Evolutionary conservation across 2,888 invertebrate genomes (phyloP).

Genomic region (Acanthoscelides obtectus): DNA sequence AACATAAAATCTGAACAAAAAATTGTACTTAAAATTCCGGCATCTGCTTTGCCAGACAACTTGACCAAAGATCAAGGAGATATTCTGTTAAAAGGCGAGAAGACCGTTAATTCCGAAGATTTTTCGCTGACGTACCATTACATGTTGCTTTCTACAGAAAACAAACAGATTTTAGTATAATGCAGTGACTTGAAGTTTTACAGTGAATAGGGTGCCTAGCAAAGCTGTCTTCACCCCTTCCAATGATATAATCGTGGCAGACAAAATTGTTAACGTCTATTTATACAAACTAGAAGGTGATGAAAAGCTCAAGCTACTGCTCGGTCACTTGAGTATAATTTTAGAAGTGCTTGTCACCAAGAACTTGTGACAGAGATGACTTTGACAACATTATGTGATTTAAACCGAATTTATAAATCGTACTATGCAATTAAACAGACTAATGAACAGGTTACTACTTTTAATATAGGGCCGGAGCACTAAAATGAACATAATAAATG

Average conservation of each 20-base stretch:
- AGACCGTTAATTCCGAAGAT: conserved; percentile 26
- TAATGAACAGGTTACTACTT: too few species aligned
- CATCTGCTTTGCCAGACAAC: conserved; percentile 20
- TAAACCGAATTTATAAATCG: too few species aligned
- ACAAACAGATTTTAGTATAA: conserved; percentile 59
- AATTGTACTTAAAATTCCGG: conserved; percentile 17
- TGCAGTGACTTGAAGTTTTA: conserved; percentile 46
- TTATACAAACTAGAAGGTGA: conserved; percentile 53
- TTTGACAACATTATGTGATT: too few species aligned
- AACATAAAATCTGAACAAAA: conserved; percentile 13
- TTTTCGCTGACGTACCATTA: conserved; percentile 48
- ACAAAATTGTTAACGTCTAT: conserved; percentile 86
- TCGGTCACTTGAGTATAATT: conserved; percentile 86
- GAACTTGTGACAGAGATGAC: conserved; percentile 86
- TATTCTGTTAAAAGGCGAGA: conserved; percentile 10
- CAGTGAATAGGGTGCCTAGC: conserved; percentile 59
- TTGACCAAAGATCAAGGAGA: conserved; percentile 24
- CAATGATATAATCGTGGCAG: conserved; percentile 64
- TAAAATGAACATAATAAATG: too few species aligned
- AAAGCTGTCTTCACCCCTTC: conserved; percentile 50
- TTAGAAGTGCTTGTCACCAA: conserved; percentile 70
- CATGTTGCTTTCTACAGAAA: conserved; percentile 58
- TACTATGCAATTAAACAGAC: too few species aligned
- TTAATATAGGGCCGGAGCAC: too few species aligned
- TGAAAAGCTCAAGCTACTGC: conserved; percentile 56